phyloP scores from a whole-genome alignment of 2,888 invertebrate genomes.

The Brachyopa scutellaris region DNA sequence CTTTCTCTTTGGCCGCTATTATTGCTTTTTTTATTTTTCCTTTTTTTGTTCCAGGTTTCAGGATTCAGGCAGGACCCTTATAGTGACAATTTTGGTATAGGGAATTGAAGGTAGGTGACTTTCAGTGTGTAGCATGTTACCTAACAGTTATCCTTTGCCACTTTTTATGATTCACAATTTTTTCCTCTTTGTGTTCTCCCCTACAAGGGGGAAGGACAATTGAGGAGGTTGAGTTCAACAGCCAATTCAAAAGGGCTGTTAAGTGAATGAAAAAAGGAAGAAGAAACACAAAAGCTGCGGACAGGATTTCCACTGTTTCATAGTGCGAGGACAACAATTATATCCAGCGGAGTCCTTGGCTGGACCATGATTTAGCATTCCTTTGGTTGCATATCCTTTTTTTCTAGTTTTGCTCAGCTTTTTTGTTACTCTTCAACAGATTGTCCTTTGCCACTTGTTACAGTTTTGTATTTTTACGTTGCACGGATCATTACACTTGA shows the following conservation, averaged over 20 bases:
- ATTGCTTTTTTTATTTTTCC: constrained; percentile 74
- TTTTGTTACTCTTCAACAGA: constrained; percentile 34
- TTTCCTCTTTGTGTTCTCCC: constrained; percentile 9
- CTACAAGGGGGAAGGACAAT: constrained; percentile 9
- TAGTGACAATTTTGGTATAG: constrained; percentile 50
- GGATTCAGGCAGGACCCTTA: constrained; percentile 44
- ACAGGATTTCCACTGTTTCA: constrained; percentile 51
- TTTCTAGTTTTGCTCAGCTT: constrained; percentile 11
- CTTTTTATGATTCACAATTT: constrained; percentile 59
- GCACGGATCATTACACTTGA: constrained; percentile 28
- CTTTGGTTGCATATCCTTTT: constrained; percentile 73
- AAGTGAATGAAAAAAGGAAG: constrained; percentile 36
- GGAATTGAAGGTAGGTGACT: constrained; percentile 45
- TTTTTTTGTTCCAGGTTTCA: constrained; percentile 51
- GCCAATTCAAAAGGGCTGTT: constrained; percentile 64
- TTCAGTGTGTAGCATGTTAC: constrained; percentile 38
- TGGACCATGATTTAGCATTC: constrained; percentile 78
- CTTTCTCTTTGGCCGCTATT: constrained; percentile 67
- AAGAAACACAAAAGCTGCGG: neutral
- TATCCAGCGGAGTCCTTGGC: constrained; percentile 35
- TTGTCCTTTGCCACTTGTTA: constrained; percentile 52
- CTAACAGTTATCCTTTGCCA: constrained; percentile 39
- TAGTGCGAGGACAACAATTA: constrained; percentile 55
- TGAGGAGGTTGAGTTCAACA: constrained; percentile 28
- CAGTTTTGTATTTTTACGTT: constrained; percentile 10